Evolutionary conservation across 2,797 vertebrate genomes (phyloP), one percentile per base, ranked within the genome.

Genomic region (Anguilla anguilla): DNA sequence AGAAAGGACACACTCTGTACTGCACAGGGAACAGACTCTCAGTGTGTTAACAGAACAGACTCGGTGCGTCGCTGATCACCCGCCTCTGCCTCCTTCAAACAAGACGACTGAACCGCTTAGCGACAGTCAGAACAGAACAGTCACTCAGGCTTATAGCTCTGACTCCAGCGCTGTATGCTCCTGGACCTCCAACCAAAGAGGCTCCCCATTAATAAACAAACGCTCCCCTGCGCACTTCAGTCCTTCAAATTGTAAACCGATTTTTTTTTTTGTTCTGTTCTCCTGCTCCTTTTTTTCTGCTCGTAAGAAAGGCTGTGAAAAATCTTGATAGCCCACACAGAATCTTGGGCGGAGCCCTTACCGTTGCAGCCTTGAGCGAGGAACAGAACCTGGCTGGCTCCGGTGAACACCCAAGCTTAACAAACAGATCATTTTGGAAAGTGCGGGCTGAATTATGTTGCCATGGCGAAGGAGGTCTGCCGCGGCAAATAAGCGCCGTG

Each of bases 41-140:
- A 9, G 25, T 72, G 6, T 11, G 69, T 11, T 35, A 28, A 28
- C 9, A 72, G 69, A 35, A 28, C n/a, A 28, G 69, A 13, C 28
- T 72, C 28, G 10, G 1, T 31, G 28, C 28, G 69, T 11, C 28
- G 9, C 35, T 39, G 72, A 13, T 39, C 31, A 51, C 85, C 83
- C 79, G 84, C 90, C 31, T 17, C 89, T 89, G 91, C 90, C 53
- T 82, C n/a, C 88, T 85, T 90, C 85, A 79, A 0, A 7, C 89
- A 88, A 86, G 89, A 10, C 39, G 86, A 83, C 74, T 95, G 95
- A 96, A 94, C 94, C 2, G 94, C 94, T 96, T 96, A 95, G 64
- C 25, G 81, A 89, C 94, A 94, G 95, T 95, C 93, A 94, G 89
- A 91, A 85, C 93, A 88, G 92, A 94, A 93, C 93, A 91, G 89